Percentiles rank a stretch among this genome's conserved stretches.
Evolutionary conservation across 2,888 invertebrate species (phyloP).

Genomic region (Psylliodes chrysocephalus): DNA sequence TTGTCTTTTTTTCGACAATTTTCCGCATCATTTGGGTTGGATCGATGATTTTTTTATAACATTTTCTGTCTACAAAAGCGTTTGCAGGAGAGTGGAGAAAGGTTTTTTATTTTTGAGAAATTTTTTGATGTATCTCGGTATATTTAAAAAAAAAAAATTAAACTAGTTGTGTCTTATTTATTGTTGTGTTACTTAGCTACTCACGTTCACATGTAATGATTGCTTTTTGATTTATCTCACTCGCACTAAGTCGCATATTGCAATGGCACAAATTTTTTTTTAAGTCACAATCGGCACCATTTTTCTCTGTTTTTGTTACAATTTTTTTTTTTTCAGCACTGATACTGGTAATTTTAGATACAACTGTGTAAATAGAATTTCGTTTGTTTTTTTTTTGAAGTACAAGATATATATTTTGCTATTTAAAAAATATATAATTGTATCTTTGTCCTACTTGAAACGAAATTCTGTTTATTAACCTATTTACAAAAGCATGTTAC

Average conservation of each 20-base stretch:
- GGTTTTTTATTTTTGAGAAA: slow-evolving; percentile 56
- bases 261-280: slow-evolving; percentile 65
- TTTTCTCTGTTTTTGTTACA: slow-evolving; percentile 55
- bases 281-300: slow-evolving; percentile 64
- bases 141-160: slow-evolving; percentile 38
- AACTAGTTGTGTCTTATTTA: slow-evolving; percentile 54
- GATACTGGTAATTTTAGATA: slow-evolving; percentile 59
- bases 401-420: no score
- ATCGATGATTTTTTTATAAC: slow-evolving; percentile 39
- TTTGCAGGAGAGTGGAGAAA: slow-evolving; percentile 64
- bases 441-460: not conserved
- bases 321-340: slow-evolving; percentile 57
- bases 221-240: slow-evolving; percentile 63
- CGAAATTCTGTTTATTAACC: slow-evolving; percentile 9
- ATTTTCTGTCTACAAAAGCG: slow-evolving; percentile 66
- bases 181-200: slow-evolving; percentile 66
- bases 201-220: slow-evolving; percentile 81
- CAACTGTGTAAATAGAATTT: slow-evolving; percentile 59
- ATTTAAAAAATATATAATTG: not conserved
- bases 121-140: slow-evolving; percentile 50
- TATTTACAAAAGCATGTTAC: slow-evolving; percentile 10
- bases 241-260: slow-evolving; percentile 64
- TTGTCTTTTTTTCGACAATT: no score
- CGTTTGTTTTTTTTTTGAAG: no score
- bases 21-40: slow-evolving; percentile 22